phyloP scores from a whole-genome alignment of 2,797 vertebrate genomes.

The Anguilla megastoma region DNA sequence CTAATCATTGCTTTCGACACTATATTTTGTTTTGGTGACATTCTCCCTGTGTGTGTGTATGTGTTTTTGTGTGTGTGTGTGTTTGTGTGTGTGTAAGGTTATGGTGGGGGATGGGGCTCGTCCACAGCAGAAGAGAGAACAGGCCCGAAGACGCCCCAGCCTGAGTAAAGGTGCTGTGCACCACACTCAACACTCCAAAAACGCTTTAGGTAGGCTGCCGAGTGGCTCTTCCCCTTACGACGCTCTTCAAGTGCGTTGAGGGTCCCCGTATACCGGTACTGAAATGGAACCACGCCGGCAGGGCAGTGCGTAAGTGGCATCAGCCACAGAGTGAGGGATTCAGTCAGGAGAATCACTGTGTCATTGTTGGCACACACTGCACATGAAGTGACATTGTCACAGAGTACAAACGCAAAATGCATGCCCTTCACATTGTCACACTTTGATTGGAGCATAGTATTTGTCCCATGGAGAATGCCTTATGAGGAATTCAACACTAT shows the following conservation, averaged over 20 bases:
- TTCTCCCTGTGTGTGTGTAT: neutral
- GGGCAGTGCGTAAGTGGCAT: neutral
- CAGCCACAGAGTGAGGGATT: neutral
- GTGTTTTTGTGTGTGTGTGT: slow-evolving; percentile 18
- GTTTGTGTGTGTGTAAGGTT: slow-evolving; percentile 28
- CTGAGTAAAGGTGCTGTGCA: neutral
- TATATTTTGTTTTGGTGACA: neutral
- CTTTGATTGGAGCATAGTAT: neutral
- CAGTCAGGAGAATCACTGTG: neutral
- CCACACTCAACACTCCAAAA: neutral
- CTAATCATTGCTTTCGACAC: neutral
- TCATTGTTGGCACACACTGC: no score
- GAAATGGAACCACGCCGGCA: neutral
- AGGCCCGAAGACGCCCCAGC: slow-evolving; percentile 15
- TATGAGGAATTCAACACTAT: neutral
- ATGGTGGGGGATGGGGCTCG: slow-evolving; percentile 20
- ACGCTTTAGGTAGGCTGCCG: neutral
- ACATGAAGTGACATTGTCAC: no score
- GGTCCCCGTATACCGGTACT: neutral
- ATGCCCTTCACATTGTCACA: neutral
- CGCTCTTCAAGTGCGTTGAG: neutral
- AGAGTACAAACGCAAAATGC: no score
- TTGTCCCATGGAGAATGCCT: neutral
- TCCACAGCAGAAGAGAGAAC: slow-evolving; percentile 8
- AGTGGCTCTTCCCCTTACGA: neutral